Conservation (phyloP, 2,113 vertebrate species). For the Fregetta grallaria region DNA sequence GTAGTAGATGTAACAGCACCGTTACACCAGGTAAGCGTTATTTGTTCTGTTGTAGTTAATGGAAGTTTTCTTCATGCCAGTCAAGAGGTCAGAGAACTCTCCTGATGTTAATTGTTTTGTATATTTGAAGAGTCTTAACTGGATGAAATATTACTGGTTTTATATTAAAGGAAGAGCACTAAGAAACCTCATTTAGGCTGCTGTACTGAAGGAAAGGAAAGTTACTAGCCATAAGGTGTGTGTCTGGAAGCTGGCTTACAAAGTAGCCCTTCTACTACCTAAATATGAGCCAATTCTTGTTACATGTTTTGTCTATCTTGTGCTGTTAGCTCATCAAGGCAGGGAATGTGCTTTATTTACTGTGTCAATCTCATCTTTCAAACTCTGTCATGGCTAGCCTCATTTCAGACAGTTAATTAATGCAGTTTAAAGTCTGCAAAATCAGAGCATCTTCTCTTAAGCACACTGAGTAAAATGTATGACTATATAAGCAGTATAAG, state of each 20-base stretch:
- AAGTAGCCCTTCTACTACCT: not conserved
- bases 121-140: not conserved
- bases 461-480: not conserved
- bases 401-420: not conserved
- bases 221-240: not conserved
- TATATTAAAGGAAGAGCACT: not conserved
- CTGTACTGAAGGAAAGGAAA: not conserved
- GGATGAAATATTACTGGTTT: not conserved
- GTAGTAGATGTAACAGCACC: not conserved
- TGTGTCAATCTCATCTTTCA: not conserved
- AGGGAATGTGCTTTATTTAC: not conserved
- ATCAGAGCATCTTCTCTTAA: not conserved
- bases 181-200: not conserved
- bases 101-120: not conserved
- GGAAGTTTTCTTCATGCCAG: not conserved
- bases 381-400: not conserved
- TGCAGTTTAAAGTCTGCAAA: not conserved
- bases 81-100: not conserved
- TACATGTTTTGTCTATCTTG: not conserved
- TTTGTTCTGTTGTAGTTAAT: not conserved
- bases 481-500: not conserved
- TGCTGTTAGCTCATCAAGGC: not conserved
- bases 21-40: not conserved
- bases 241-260: not conserved
- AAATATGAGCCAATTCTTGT: not conserved